Evolutionary conservation across 2,888 invertebrate species (phyloP), one percentile per base, ranked within the genome.

Genomic region (Morinoia aosen): DNA sequence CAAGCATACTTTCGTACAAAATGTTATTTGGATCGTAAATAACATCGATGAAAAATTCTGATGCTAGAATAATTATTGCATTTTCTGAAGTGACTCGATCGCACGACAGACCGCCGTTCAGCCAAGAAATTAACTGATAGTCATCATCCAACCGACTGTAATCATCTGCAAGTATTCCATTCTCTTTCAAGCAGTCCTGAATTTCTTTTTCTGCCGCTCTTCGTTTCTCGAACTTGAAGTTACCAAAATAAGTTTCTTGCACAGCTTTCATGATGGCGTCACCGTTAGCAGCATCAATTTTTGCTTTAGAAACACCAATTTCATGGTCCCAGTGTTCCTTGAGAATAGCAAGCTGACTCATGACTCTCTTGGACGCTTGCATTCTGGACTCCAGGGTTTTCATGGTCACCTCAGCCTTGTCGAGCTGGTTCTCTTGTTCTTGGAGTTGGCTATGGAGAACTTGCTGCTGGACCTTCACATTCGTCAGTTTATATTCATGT

Each of bases 301-400:
- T 95, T 12, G 95, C 95, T 48, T 95, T 95, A 19, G 95, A 95
- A 25, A 96, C 93, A 11, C 95, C 93, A 25, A 96, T 64, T 12
- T 96, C 91, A 11, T 96, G 94, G 39, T 96, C 96, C 96, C 96
- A 96, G n/a, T 96, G 93, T 25, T 95, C 95, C 88, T 96, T 96
- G 56, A 96, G 95, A 64, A 95, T 91, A 7, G 95, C 96, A n/a
- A 96, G 91, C 88, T 96, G 96, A 16, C 95, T 64, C 96, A 96
- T 96, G 8, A 96, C 96, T 58, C 95, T 96, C 93, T 96, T 95
- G 16, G 96, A 96, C 64, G 96, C 90, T n/a, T 96, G 96, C 90
- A 96, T 96, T 48, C 96, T 93, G 11, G 96, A 95, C 64, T 96
- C 96, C 56, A 96, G 91, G 2, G 96, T 95, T 88, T 96, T 96